Evolutionary conservation across 2,888 invertebrate genomes (phyloP).

Genomic region (Deilephila porcellus): DNA sequence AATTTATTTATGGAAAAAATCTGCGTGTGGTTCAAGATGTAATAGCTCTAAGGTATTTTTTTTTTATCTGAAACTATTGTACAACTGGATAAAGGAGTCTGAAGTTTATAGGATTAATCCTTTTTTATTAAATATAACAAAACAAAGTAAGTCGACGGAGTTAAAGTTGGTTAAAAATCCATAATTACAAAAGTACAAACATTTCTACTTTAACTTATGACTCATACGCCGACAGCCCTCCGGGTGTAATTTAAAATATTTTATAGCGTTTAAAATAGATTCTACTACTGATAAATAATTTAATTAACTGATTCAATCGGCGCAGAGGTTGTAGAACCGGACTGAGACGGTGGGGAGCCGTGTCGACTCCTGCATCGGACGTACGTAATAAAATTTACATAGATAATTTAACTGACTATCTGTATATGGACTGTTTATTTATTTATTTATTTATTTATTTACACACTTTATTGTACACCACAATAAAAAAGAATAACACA

Average conservation of each 20-base stretch:
- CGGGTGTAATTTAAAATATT: slow-evolving; percentile 21
- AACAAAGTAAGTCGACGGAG: no score
- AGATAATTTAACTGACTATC: background rate
- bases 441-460: no score
- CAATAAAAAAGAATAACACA: no score
- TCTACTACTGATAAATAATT: slow-evolving; percentile 24
- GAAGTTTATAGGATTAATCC: no score
- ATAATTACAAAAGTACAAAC: background rate
- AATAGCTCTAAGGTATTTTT: no score
- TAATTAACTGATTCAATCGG: slow-evolving; percentile 24
- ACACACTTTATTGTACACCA: no score
- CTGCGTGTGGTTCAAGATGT: no score
- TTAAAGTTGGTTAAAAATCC: no score
- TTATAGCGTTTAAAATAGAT: slow-evolving; percentile 23
- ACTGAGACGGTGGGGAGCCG: slow-evolving; percentile 8
- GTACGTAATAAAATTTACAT: slow-evolving; percentile 24
- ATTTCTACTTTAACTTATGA: background rate
- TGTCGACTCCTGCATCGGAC: slow-evolving; percentile 6
- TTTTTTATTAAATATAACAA: no score
- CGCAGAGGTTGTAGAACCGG: slow-evolving; percentile 9
- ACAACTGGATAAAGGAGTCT: no score
- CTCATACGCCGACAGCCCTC: background rate
- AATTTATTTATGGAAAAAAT: no score
- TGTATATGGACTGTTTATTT: slow-evolving; percentile 1
- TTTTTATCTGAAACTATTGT: no score